Evolutionary conservation across 2,113 vertebrate genomes (phyloP).

Genomic region (Abramis brama): DNA sequence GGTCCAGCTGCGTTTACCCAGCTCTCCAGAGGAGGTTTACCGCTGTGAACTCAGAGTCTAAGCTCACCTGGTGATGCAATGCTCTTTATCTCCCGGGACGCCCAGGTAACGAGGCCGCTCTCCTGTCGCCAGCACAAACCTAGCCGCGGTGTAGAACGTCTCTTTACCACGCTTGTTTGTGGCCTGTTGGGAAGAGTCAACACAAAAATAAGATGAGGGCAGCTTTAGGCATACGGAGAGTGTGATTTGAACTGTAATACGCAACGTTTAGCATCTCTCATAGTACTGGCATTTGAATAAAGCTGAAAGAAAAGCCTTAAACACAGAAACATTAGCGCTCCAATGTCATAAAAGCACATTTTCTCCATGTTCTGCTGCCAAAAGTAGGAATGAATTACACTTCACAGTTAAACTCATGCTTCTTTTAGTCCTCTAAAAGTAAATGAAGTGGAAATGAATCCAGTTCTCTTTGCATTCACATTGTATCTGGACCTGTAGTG

Average conservation of each 20-base stretch:
- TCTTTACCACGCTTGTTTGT: constrained; percentile 89
- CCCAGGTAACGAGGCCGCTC: constrained; percentile 90
- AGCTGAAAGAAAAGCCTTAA: not conserved
- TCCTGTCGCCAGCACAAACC: constrained; percentile 91
- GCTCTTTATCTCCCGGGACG: constrained; percentile 90
- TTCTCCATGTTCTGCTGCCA: not conserved
- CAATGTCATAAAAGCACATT: not conserved
- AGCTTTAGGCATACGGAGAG: not conserved
- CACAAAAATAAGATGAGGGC: not conserved
- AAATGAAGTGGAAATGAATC: not conserved
- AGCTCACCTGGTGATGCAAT: constrained; percentile 92
- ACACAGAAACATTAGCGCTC: not conserved
- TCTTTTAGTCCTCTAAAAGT: too few species aligned
- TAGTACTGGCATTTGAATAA: not conserved
- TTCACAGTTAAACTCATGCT: not conserved
- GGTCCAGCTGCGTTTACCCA: not conserved
- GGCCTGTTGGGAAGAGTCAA: constrained; percentile 73
- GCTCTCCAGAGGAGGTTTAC: constrained; percentile 25
- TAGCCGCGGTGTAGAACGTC: constrained; percentile 84
- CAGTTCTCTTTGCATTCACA: not conserved
- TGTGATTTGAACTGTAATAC: not conserved
- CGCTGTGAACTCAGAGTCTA: not conserved
- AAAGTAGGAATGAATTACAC: not conserved
- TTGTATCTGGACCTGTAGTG: not conserved
- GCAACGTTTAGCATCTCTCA: not conserved